A percentile compares a stretch with the other conserved stretches of the same genome.
Evolutionary conservation across 1,140 invertebrate species (phyloP).

Genomic region (Heliothis subflexa): DNA sequence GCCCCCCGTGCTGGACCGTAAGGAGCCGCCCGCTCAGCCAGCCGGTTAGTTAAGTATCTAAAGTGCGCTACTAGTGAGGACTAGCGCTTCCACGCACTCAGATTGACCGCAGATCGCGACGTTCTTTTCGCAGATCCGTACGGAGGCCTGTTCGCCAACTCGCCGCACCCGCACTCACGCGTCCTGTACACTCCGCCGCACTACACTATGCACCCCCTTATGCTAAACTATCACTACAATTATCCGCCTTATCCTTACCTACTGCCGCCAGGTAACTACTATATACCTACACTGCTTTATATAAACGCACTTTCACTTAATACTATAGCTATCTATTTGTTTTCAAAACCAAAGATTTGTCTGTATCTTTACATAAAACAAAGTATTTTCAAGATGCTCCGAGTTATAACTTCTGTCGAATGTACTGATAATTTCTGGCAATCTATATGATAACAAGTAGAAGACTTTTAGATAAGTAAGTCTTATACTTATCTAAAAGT

Average conservation of each 20-base stretch:
- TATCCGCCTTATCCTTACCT: slow-evolving; percentile 81
- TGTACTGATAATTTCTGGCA: neutral
- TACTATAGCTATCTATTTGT: neutral
- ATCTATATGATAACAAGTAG: too few relatives aligned
- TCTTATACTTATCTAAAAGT: too few relatives aligned
- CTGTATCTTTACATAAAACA: too few relatives aligned
- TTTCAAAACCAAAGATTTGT: neutral
- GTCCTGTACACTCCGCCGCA: slow-evolving; percentile 82
- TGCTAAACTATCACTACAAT: slow-evolving; percentile 84
- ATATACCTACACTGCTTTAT: slow-evolving; percentile 40
- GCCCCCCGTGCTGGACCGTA: slow-evolving; percentile 75
- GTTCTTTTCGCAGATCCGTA: slow-evolving; percentile 84
- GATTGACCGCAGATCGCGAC: slow-evolving; percentile 62
- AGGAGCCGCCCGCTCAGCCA: slow-evolving; percentile 86
- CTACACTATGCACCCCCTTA: slow-evolving; percentile 80
- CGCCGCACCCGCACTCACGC: slow-evolving; percentile 78
- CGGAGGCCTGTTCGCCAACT: slow-evolving; percentile 79
- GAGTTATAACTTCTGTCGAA: too few relatives aligned
- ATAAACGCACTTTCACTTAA: slow-evolving; percentile 25
- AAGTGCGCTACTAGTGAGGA: slow-evolving; percentile 79
- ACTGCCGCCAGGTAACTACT: slow-evolving; percentile 82
- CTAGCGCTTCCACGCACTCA: slow-evolving; percentile 73
- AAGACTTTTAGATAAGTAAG: too few relatives aligned
- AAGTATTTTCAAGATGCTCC: too few relatives aligned
- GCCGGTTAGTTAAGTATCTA: slow-evolving; percentile 88